These are phyloP conservation scores for Mimumesa dahlbomi DNA, from an alignment of 2,888 invertebrate species.

Conservation along the genomic window DNA sequence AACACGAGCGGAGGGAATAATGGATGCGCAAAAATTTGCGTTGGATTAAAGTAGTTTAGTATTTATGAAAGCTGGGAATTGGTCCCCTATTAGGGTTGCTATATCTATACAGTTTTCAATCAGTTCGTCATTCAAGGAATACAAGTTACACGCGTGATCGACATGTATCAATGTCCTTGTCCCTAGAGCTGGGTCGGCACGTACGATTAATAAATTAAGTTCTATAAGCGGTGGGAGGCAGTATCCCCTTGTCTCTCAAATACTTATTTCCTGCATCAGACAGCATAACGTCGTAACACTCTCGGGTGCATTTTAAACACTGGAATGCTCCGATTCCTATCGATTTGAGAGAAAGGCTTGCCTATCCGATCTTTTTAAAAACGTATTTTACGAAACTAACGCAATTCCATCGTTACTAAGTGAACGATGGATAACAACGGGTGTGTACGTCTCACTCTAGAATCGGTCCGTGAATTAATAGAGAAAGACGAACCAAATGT, in stretches of 20 bases:
- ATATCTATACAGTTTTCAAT: conserved; percentile 29
- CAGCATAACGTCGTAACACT: conserved; percentile 63
- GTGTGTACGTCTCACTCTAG: conserved; percentile 62
- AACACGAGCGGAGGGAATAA: too few relatives aligned
- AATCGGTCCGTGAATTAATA: conserved; percentile 74
- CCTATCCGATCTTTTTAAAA: too few relatives aligned
- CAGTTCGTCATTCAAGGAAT: conserved; percentile 59
- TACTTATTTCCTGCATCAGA: conserved; percentile 77
- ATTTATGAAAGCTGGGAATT: not conserved
- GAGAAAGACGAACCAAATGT: conserved; percentile 72
- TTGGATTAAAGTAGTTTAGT: too few relatives aligned
- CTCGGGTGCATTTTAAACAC: conserved; percentile 61
- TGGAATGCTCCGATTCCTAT: conserved; percentile 34
- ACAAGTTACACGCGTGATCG: conserved; percentile 70
- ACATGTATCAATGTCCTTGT: conserved; percentile 78
- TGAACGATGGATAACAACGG: conserved; percentile 40
- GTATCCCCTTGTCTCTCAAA: conserved; percentile 74
- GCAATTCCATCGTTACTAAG: not conserved
- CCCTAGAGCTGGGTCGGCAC: conserved; percentile 72
- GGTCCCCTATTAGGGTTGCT: conserved; percentile 6
- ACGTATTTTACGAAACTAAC: too few relatives aligned
- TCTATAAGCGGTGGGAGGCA: conserved; percentile 67
- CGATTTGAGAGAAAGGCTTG: conserved; percentile 19
- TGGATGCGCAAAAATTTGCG: too few relatives aligned
- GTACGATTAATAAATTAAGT: conserved; percentile 76